Evolutionary conservation across 2,888 invertebrate species (phyloP).

Genomic region (Leptinotarsa haldemani): DNA sequence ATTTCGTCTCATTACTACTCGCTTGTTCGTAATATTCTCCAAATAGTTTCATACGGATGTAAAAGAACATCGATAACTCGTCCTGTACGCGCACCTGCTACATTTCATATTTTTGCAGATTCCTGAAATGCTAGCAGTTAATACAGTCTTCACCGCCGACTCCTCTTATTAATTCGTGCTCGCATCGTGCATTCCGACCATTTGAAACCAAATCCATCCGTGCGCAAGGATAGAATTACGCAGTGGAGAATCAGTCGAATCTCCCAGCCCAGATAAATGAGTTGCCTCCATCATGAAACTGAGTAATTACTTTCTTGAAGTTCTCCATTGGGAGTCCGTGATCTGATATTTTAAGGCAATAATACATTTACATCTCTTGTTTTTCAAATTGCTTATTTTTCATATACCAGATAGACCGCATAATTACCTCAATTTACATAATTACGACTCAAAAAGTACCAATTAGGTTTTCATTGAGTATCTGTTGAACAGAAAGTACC

Average conservation of each 20-base stretch:
- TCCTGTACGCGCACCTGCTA: conserved; percentile 55
- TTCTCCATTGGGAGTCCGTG: no score
- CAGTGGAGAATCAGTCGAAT: not conserved
- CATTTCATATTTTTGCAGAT: conserved; percentile 54
- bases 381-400: no score
- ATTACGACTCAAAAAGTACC: no score
- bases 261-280: not conserved
- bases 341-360: no score
- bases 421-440: no score
- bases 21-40: conserved; percentile 36
- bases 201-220: conserved; percentile 23
- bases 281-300: not conserved
- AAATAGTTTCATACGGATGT: conserved; percentile 42
- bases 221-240: conserved; percentile 12
- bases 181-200: conserved; percentile 31
- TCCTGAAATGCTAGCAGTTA: conserved; percentile 59
- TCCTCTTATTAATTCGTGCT: conserved; percentile 40
- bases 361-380: no score
- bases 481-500: no score
- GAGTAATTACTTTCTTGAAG: no score
- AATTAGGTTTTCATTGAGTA: no score
- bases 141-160: conserved; percentile 58
- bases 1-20: conserved; percentile 33
- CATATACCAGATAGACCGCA: no score
- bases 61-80: conserved; percentile 49